Conservation (phyloP, 2,113 vertebrate genomes). For the Microtus richardsoni region DNA sequence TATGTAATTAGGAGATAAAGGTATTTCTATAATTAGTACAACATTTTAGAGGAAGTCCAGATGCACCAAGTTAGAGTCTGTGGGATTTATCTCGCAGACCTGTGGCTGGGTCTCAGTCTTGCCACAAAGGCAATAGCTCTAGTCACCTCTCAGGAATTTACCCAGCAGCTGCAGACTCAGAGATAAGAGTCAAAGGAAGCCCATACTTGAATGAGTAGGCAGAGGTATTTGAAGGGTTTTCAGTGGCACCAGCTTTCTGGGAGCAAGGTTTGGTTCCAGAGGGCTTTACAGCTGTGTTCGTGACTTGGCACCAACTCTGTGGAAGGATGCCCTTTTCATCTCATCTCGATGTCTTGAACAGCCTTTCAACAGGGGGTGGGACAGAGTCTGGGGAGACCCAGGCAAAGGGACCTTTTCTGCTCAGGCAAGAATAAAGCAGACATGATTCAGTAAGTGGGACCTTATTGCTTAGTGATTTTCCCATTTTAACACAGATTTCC, state of each 20-base stretch:
- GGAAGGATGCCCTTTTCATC: neutral
- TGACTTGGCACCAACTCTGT: neutral
- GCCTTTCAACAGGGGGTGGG: neutral
- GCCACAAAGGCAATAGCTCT: neutral
- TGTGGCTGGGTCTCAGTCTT: neutral
- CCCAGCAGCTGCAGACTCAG: neutral
- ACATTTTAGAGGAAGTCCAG: neutral
- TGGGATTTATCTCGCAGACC: neutral
- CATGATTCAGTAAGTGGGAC: neutral
- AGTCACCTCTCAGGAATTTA: neutral
- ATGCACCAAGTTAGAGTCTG: neutral
- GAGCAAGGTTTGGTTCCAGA: neutral
- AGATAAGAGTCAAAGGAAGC: neutral
- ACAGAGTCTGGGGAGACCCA: neutral
- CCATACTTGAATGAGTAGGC: neutral
- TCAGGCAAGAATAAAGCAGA: neutral
- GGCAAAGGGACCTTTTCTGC: slow-evolving; percentile 9
- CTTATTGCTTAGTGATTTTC: neutral
- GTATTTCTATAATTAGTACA: neutral
- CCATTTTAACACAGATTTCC: neutral
- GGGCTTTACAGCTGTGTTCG: neutral
- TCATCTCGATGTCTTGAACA: neutral
- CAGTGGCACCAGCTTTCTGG: neutral
- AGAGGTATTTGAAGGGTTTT: slow-evolving; percentile 12
- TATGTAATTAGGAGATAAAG: neutral